A percentile compares a stretch with the other conserved stretches of the same genome.
Evolutionary conservation across 2,797 vertebrate species (phyloP).

Genomic region (Oreochromis grahami): DNA sequence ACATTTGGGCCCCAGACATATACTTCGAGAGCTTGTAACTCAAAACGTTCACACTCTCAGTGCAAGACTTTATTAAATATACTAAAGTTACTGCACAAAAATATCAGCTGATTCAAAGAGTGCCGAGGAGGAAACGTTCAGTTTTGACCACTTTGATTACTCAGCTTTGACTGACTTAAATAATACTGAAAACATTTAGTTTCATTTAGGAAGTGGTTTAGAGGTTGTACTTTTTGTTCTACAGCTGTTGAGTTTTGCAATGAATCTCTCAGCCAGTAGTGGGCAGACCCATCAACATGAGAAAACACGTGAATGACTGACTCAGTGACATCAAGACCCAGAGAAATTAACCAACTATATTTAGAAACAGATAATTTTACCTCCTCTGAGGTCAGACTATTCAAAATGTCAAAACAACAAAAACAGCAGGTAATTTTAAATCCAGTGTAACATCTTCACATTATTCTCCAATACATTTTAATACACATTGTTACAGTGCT

Average conservation of each 20-base stretch:
- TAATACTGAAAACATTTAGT: neutral
- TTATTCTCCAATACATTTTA: neutral
- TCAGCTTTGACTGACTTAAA: neutral
- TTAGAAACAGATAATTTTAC: neutral
- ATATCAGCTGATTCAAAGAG: neutral
- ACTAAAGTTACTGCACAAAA: neutral
- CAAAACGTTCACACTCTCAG: neutral
- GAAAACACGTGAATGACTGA: neutral
- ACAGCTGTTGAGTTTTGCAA: neutral
- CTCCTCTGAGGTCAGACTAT: neutral
- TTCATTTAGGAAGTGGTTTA: neutral
- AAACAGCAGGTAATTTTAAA: conserved; percentile 7
- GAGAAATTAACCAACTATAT: neutral
- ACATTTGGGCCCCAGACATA: neutral
- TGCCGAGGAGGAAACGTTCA: neutral
- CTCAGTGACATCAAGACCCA: neutral
- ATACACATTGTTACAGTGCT: conserved; percentile 4
- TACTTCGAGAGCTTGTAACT: neutral
- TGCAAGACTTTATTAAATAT: neutral
- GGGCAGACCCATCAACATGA: neutral
- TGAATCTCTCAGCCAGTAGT: neutral
- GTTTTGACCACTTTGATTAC: neutral
- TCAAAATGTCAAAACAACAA: neutral
- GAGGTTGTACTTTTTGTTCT: neutral
- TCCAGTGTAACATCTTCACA: conserved; percentile 6